Evolutionary conservation across 2,888 invertebrate species (phyloP).

Genomic region (Cylloceria caligata): DNA sequence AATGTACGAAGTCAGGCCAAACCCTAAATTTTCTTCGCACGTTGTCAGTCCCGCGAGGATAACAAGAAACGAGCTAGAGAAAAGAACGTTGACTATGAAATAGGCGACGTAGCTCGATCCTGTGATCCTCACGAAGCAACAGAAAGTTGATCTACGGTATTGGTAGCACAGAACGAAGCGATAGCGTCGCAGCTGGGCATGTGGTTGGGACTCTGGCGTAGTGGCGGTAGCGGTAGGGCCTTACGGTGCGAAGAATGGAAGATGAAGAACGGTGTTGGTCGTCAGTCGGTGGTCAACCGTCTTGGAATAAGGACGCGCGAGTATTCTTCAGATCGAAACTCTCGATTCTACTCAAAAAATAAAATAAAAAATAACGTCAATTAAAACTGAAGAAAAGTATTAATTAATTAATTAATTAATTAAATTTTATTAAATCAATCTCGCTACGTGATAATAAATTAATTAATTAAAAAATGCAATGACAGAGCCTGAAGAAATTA

Average conservation of each 20-base stretch:
- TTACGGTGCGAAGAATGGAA: conserved; percentile 79
- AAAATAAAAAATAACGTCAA: neutral
- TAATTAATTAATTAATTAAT: neutral
- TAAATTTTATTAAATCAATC: neutral
- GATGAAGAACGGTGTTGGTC: conserved; percentile 80
- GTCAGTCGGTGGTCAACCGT: conserved; percentile 84
- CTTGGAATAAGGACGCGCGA: conserved; percentile 77
- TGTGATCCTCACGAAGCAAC: conserved; percentile 10
- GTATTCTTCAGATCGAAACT: neutral
- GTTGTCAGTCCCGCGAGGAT: conserved; percentile 13
- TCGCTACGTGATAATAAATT: neutral
- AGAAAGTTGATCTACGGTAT: conserved; percentile 22
- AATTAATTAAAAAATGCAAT: neutral
- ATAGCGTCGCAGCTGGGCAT: conserved; percentile 46
- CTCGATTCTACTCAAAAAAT: neutral
- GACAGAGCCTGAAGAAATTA: neutral
- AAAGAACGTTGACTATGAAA: conserved; percentile 55
- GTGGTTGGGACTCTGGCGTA: conserved; percentile 58
- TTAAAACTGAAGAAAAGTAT: neutral
- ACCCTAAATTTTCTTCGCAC: conserved; percentile 38
- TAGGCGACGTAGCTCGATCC: conserved; percentile 43
- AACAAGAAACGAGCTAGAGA: conserved; percentile 11
- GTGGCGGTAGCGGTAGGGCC: conserved; percentile 66
- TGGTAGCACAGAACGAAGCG: conserved; percentile 36
- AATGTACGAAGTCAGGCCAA: conserved; percentile 4